These are phyloP conservation scores for Calephelis perditalis DNA, from an alignment of 2,888 invertebrate genomes.

Conservation along the genomic window DNA sequence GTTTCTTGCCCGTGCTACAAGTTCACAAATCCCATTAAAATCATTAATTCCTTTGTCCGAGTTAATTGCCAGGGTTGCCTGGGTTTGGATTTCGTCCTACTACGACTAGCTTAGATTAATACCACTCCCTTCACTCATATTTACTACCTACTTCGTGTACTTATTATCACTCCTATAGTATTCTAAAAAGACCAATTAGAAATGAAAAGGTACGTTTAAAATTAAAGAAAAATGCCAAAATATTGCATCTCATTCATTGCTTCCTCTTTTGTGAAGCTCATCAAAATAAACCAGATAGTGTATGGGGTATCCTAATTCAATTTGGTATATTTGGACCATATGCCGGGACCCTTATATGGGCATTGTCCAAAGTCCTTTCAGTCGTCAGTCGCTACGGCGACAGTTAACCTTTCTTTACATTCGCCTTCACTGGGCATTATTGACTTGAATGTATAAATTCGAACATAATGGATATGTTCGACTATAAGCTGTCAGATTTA, in stretches of 20 bases:
- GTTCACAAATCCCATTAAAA: too few species aligned
- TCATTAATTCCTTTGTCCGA: too few species aligned
- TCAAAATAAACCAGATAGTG: constrained; percentile 53
- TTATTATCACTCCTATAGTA: too few species aligned
- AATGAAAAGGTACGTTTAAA: not conserved
- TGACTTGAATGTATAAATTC: constrained; percentile 41
- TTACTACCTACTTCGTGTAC: too few species aligned
- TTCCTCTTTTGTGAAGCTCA: constrained; percentile 41
- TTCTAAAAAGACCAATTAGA: not conserved
- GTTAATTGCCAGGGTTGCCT: too few species aligned
- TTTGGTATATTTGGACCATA: constrained; percentile 62
- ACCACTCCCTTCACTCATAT: too few species aligned
- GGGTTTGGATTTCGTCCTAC: too few species aligned
- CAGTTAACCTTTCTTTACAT: constrained; percentile 46
- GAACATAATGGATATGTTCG: constrained; percentile 14
- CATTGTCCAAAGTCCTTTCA: constrained; percentile 56
- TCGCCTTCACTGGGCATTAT: constrained; percentile 41
- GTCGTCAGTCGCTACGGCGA: constrained; percentile 52
- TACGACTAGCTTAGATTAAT: too few species aligned
- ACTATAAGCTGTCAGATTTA: constrained; percentile 37
- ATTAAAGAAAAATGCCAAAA: constrained; percentile 44
- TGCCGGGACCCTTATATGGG: constrained; percentile 45
- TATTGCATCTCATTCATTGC: constrained; percentile 50
- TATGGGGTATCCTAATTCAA: constrained; percentile 64
- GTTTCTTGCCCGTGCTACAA: too few species aligned